Base-by-base conservation (phyloP, 2,797 vertebrate species). In the Argentina silus region DNA sequence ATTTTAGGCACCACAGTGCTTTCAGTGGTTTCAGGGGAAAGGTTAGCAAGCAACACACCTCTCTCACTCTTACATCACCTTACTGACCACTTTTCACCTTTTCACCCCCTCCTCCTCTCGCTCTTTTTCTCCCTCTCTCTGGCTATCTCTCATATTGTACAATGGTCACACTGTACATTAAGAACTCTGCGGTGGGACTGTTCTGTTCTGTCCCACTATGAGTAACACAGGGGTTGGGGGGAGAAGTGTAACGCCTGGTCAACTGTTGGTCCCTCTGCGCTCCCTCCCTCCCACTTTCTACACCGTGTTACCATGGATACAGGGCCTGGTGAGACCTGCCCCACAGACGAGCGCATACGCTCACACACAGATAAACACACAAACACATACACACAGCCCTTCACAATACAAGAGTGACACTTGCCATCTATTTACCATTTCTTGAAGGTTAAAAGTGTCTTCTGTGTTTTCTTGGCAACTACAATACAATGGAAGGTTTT, bases 11-110 rank as follows among this genome's bases (percentile, higher is more conserved):
- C 12, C 21, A 48, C 59, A 21, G 47, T 73, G 21, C 64, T 1
- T 15, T 56, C 62, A 70, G n/a, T 73, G 76, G 56, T 64, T 70
- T 47, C 36, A 43, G 9, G 12, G 3, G 11, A 55, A 65, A 59
- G 75, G 64, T 62, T 56, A 53, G 62, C 43, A 17, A 10, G 5
- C 60, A 64, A 69, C 55, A 48, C 14, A 50, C 14, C 8, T 21
- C 43, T 23, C 7, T 4, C 0, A 53, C 63, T 63, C 66, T 42
- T n/a, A 51, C 14, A 51, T 48, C 11, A 9, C 3, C n/a, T 72
- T 1, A 62, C 66, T 36, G n/a, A 15, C 19, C 7, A n/a, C 44
- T 10, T 47, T 19, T 15, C 42, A 15, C 36, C 14, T 63, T 43
- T 63, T 44, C n/a, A 14, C n/a, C 42, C n/a, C 36, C 27, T 63